Percentiles rank a stretch among this genome's conserved stretches.
These are phyloP conservation scores for Odocoileus hemionus DNA, from an alignment of 2,113 vertebrate species.

Conservation along the genomic window DNA sequence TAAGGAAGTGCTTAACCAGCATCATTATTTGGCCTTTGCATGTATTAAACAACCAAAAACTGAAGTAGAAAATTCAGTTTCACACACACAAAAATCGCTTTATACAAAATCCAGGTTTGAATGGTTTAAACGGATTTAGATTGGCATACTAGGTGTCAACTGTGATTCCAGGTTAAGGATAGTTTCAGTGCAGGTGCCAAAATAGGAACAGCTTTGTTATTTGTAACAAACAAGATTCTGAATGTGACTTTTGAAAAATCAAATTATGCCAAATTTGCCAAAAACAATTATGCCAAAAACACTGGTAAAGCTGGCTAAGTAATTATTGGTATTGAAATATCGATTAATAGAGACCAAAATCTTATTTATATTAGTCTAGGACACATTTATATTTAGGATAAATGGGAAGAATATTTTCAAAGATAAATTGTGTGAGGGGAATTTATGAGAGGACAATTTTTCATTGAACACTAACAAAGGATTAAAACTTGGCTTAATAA, in stretches of 20 bases:
- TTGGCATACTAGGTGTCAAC: neutral
- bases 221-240: neutral
- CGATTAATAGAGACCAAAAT: neutral
- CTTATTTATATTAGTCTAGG: neutral
- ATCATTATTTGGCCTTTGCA: neutral
- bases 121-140: neutral
- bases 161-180: neutral
- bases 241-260: neutral
- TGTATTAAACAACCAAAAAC: neutral
- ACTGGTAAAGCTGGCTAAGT: neutral
- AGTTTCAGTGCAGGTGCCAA: neutral
- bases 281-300: neutral
- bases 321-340: neutral
- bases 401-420: neutral
- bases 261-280: neutral
- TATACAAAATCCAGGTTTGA: neutral
- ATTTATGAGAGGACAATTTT: neutral
- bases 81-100: neutral
- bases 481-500: slow-evolving; percentile 4
- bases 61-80: neutral
- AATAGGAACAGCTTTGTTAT: neutral
- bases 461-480: neutral
- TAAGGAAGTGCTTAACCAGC: neutral
- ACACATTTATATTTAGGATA: neutral
- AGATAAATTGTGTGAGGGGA: neutral